Base-by-base conservation (phyloP, 2,797 vertebrate species). In the Distichodus sexfasciatus region DNA sequence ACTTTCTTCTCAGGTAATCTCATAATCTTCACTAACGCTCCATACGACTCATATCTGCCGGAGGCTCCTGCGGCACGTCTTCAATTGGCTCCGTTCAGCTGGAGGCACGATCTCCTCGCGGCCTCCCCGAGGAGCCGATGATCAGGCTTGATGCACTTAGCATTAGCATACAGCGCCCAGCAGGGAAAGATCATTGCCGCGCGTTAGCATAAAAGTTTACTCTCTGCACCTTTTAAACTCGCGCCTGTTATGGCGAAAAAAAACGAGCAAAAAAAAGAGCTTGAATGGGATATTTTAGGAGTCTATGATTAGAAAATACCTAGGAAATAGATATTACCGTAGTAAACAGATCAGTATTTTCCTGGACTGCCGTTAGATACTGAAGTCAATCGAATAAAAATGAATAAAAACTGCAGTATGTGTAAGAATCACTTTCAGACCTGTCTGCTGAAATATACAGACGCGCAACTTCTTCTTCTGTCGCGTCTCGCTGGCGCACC, bases 201-300 rank as follows among this genome's bases (percentile, higher is more conserved):
- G 66, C 51, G 70, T 78, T 77, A 76, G 71, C 41, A 69, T 64
- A 70, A 76, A 76, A 66, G 33, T 26, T 40, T 41, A 29, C 54
- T 41, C 11, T 1, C 14, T 40, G 35, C 6, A 10, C 4, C 9
- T 40, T 58, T 14, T 38, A 1, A 9, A 7, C 14, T 2, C 14
- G 44, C 53, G 26, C 9, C 26, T 41, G 31, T 40, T 47, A 58
- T 63, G 40, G 55, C 24, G 47, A 46, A 64, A n/a, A n/a, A n/a
- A n/a, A n/a, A n/a, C n/a, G n/a, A n/a, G n/a, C n/a, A n/a, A n/a
- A n/a, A n/a, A n/a, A 71, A 63, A 63, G 61, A 57, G 40, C 35
- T 44, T 47, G 19, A 46, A 35, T 54, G 41, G 48, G 50, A 57
- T 55, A 26, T 58, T 40, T 4, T 26, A n/a, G n/a, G n/a, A 21